Evolutionary conservation across 2,888 invertebrate genomes (phyloP).

Genomic region (Amorpha juglandis): DNA sequence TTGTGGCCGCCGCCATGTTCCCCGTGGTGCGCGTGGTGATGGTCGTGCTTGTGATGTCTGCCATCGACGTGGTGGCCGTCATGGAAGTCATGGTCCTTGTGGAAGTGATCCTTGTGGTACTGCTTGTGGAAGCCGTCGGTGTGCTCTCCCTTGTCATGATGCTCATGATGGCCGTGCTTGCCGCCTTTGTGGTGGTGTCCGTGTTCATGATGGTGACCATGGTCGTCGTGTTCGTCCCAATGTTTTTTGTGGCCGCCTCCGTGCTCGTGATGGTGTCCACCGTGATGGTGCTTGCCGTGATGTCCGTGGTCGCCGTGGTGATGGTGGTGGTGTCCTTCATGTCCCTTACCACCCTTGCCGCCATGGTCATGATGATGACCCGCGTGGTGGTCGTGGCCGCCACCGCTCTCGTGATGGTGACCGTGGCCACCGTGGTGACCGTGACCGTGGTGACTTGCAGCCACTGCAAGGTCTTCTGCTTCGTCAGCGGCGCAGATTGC

Average conservation of each 20-base stretch:
- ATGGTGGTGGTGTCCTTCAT: constrained; percentile 90
- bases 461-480: constrained; percentile 72
- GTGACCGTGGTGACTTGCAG: constrained; percentile 58
- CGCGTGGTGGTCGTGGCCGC: constrained; percentile 87
- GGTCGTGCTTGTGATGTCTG: constrained; percentile 91
- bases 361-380: constrained; percentile 89
- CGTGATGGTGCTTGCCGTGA: constrained; percentile 90
- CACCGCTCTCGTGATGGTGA: constrained; percentile 84
- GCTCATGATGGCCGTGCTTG: constrained; percentile 92
- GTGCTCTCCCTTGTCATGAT: constrained; percentile 93
- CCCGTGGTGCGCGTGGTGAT: constrained; percentile 89
- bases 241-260: constrained; percentile 92
- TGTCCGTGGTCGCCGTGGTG: constrained; percentile 91
- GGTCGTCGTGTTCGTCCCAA: constrained; percentile 89
- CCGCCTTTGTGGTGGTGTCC: constrained; percentile 91
- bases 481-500: constrained; percentile 63
- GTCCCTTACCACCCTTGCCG: constrained; percentile 90
- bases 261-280: constrained; percentile 88
- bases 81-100: constrained; percentile 94
- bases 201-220: constrained; percentile 90
- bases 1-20: constrained; percentile 90
- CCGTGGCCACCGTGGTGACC: constrained; percentile 45
- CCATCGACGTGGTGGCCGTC: constrained; percentile 93
- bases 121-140: constrained; percentile 93
- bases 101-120: constrained; percentile 93